These are phyloP conservation scores for Dichetophora obliterata DNA, from an alignment of 2,888 invertebrate species.

Conservation along the genomic window DNA sequence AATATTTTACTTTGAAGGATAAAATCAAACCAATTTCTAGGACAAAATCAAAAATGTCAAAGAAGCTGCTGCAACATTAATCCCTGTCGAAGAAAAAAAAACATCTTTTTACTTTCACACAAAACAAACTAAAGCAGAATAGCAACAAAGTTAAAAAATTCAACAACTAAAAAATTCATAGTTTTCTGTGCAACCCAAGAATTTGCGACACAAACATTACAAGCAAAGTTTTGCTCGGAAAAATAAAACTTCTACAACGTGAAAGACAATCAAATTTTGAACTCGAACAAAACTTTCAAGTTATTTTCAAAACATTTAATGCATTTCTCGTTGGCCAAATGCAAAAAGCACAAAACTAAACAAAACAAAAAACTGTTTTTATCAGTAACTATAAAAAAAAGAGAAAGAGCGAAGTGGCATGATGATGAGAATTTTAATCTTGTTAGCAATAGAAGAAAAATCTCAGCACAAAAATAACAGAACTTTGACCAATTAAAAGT, in stretches of 20 bases:
- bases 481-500: constrained; percentile 61
- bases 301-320: constrained; percentile 11
- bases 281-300: constrained; percentile 7
- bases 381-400: not conserved
- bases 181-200: no score
- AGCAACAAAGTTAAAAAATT: no score
- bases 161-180: no score
- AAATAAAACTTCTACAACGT: not conserved
- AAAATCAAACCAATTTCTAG: no score
- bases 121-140: no score
- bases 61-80: no score
- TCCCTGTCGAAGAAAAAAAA: no score
- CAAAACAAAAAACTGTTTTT: no score
- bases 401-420: not conserved
- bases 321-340: constrained; percentile 21
- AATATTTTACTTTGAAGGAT: no score
- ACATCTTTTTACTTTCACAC: no score
- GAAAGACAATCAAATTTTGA: constrained; percentile 15
- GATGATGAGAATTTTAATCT: constrained; percentile 40
- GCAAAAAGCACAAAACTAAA: not conserved
- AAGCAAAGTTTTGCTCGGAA: not conserved
- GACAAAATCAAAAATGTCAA: no score
- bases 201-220: not conserved
- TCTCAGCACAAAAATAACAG: constrained; percentile 40
- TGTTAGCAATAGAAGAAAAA: constrained; percentile 45